A percentile compares a stretch with the other conserved stretches of the same genome.
phyloP scores from a whole-genome alignment of 2,113 vertebrate species.

The Cnemophilus loriae region DNA sequence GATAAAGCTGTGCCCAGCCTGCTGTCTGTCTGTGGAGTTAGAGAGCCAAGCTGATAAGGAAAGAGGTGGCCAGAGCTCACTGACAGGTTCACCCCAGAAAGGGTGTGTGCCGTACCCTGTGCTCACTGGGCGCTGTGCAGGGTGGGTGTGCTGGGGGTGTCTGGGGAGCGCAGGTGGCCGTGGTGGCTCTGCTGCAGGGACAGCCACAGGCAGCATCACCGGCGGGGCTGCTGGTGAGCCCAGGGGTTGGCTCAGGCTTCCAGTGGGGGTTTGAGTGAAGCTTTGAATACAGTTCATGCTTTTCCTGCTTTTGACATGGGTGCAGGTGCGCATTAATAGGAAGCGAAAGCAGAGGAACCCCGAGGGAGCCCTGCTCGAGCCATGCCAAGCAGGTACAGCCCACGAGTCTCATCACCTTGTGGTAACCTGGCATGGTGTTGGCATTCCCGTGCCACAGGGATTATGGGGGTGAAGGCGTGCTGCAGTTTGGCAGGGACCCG shows the following conservation, averaged over 20 bases:
- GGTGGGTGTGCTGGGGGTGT: rapidly evolving
- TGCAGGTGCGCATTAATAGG: slow-evolving; percentile 54
- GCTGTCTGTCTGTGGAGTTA: neutral
- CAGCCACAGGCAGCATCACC: rapidly evolving
- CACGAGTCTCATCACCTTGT: neutral
- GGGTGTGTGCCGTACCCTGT: rapidly evolving
- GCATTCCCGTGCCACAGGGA: neutral
- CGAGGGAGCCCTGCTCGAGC: slow-evolving; percentile 12
- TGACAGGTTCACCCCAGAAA: rapidly evolving
- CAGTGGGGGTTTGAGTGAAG: neutral
- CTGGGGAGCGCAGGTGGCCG: rapidly evolving
- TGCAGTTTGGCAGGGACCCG: neutral
- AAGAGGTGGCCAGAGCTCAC: neutral
- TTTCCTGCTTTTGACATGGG: slow-evolving; percentile 45
- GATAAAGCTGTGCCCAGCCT: neutral
- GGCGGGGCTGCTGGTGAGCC: rapidly evolving
- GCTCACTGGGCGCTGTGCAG: rapidly evolving
- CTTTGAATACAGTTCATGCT: neutral
- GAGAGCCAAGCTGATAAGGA: neutral
- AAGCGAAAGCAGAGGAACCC: slow-evolving; percentile 37
- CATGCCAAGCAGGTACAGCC: slow-evolving; percentile 41
- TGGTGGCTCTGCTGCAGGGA: rapidly evolving
- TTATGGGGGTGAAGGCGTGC: neutral
- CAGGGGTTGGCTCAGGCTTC: neutral
- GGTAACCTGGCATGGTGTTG: slow-evolving; percentile 5